phyloP scores from a whole-genome alignment of 2,797 vertebrate genomes.

The Lycodopsis pacificus region DNA sequence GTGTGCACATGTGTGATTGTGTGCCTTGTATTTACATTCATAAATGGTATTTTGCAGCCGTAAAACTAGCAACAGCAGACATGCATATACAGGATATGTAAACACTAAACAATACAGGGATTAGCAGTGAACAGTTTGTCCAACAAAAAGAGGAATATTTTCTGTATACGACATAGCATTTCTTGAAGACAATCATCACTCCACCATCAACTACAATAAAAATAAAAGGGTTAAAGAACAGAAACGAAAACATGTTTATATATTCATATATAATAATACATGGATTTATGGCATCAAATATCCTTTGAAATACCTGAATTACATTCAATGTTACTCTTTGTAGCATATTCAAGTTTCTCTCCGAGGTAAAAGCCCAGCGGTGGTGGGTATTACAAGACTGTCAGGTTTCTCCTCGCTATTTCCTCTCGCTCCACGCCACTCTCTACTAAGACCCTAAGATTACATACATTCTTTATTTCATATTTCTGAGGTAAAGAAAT shows the following conservation, averaged over 20 bases:
- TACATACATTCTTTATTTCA: constrained; percentile 88
- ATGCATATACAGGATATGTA: constrained; percentile 66
- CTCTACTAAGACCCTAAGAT: constrained; percentile 87
- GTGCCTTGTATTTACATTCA: constrained; percentile 64
- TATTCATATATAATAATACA: constrained; percentile 88
- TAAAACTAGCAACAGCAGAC: constrained; percentile 48
- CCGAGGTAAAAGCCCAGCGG: constrained; percentile 89
- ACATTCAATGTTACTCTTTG: constrained; percentile 97
- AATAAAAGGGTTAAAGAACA: constrained; percentile 80
- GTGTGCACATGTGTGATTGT: constrained; percentile 43
- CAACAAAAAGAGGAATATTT: constrained; percentile 82
- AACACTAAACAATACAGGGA: constrained; percentile 49
- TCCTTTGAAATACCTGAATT: constrained; percentile 93
- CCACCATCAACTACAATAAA: constrained; percentile 87
- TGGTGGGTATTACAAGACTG: constrained; percentile 81
- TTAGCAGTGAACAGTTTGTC: constrained; percentile 81
- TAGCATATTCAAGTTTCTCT: constrained; percentile 94
- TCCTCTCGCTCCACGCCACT: constrained; percentile 61
- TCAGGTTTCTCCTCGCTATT: constrained; percentile 74
- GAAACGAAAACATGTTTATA: constrained; percentile 81
- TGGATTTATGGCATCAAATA: constrained; percentile 90
- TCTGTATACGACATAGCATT: constrained; percentile 82
- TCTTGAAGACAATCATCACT: constrained; percentile 86
- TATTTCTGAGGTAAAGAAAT: constrained; percentile 90
- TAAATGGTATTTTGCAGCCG: constrained; percentile 29